A percentile compares a stretch with the other conserved stretches of the same genome.
Conservation (phyloP, 2,888 invertebrate species). For the Andricus curvator region DNA sequence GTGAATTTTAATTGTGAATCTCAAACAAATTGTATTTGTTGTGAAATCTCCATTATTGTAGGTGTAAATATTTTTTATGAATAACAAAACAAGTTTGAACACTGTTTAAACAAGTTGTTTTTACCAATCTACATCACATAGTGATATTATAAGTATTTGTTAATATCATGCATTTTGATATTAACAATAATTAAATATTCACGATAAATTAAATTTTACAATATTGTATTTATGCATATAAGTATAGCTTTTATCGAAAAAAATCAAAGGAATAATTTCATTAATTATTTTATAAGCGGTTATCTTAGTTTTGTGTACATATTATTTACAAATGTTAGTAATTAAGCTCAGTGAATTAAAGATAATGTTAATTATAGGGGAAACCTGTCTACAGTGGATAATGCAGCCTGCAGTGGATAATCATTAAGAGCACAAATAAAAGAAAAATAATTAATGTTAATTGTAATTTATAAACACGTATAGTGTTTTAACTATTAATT, state of each 20-base stretch:
- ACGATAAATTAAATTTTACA: background rate
- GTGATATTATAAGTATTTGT: background rate
- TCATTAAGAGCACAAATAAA: too few species aligned
- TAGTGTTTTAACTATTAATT: too few species aligned
- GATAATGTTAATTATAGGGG: too few species aligned
- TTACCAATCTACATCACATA: slow-evolving; percentile 2
- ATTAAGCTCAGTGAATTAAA: background rate
- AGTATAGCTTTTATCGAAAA: background rate
- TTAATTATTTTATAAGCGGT: slow-evolving; percentile 7
- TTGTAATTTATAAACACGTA: too few species aligned
- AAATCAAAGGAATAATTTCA: background rate
- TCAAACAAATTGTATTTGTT: background rate
- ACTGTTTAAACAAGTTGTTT: background rate
- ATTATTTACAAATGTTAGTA: slow-evolving; percentile 3
- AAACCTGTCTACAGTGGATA: too few species aligned
- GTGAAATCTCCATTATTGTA: background rate
- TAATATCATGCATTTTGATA: background rate
- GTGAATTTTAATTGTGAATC: background rate
- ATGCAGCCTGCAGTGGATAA: too few species aligned
- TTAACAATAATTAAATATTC: background rate
- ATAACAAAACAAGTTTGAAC: background rate
- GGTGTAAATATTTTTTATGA: background rate
- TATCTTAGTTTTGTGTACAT: slow-evolving; percentile 3
- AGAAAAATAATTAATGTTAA: too few species aligned
- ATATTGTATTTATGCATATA: background rate